phyloP scores from a whole-genome alignment of 2,113 vertebrate genomes.

The Leucosticte australis region DNA sequence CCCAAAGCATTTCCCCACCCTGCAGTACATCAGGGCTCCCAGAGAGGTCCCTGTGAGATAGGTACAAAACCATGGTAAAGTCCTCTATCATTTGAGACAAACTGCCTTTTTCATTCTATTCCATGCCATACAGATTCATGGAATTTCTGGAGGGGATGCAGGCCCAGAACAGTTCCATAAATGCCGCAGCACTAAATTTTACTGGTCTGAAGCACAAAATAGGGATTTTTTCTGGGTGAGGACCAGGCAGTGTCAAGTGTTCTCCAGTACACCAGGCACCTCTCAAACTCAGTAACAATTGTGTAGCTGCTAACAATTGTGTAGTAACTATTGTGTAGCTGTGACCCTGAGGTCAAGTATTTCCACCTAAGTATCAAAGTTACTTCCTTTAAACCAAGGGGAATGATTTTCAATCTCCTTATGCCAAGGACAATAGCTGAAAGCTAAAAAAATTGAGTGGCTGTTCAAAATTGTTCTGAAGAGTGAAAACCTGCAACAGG shows the following conservation, averaged over 20 bases:
- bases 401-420: not conserved
- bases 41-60: not conserved
- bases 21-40: not conserved
- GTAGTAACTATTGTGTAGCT: not conserved
- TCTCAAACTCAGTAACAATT: not conserved
- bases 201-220: not conserved
- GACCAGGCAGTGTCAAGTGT: not conserved
- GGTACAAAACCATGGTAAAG: not conserved
- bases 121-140: not conserved
- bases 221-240: rapidly evolving
- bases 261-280: not conserved
- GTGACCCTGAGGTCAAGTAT: not conserved
- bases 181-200: not conserved
- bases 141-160: not conserved
- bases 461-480: not conserved
- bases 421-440: not conserved
- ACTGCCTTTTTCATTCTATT: not conserved
- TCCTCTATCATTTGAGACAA: rapidly evolving
- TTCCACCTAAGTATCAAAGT: not conserved
- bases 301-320: not conserved
- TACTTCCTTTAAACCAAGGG: not conserved
- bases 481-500: not conserved
- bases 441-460: not conserved
- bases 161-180: not conserved
- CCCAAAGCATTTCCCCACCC: not conserved